phyloP scores from a whole-genome alignment of 2,888 invertebrate species.

The Arenicola marina region DNA sequence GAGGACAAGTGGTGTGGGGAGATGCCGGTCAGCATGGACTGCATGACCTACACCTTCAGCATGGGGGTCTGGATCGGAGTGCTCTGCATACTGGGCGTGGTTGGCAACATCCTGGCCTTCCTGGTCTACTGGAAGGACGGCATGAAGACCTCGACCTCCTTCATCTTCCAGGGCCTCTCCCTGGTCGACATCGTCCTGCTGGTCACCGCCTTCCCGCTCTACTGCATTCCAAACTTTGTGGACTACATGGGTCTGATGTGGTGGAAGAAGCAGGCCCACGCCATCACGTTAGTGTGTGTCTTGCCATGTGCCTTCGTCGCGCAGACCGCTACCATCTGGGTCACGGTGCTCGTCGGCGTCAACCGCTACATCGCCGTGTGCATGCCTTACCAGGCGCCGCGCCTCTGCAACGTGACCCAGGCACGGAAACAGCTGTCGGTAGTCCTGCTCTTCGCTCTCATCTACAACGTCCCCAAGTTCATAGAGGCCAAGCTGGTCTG shows the following conservation, averaged over 20 bases:
- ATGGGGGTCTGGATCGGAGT: conserved; percentile 29
- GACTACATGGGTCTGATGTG: conserved; percentile 19
- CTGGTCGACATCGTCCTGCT: conserved; percentile 31
- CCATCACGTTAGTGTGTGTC: conserved; percentile 26
- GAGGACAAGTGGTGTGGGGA: too few relatives aligned
- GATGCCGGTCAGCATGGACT: too few relatives aligned
- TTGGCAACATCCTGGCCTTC: conserved; percentile 33
- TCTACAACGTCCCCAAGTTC: conserved; percentile 34
- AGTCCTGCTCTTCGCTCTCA: conserved; percentile 22
- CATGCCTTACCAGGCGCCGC: conserved; percentile 32
- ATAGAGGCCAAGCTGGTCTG: conserved; percentile 13
- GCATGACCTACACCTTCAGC: conserved; percentile 31
- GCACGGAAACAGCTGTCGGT: conserved; percentile 27
- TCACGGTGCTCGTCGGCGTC: conserved; percentile 30
- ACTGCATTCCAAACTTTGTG: conserved; percentile 24
- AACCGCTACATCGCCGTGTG: conserved; percentile 38
- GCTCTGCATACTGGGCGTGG: conserved; percentile 26
- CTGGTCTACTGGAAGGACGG: conserved; percentile 33
- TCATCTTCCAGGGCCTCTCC: conserved; percentile 34
- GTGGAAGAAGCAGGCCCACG: conserved; percentile 6
- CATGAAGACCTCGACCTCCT: conserved; percentile 34
- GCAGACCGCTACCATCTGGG: conserved; percentile 36
- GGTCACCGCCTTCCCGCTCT: conserved; percentile 28
- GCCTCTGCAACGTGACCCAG: conserved; percentile 31
- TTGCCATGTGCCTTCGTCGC: conserved; percentile 27